Base-by-base conservation (phyloP, 2,888 invertebrate genomes). In the Tenthredo livida region DNA sequence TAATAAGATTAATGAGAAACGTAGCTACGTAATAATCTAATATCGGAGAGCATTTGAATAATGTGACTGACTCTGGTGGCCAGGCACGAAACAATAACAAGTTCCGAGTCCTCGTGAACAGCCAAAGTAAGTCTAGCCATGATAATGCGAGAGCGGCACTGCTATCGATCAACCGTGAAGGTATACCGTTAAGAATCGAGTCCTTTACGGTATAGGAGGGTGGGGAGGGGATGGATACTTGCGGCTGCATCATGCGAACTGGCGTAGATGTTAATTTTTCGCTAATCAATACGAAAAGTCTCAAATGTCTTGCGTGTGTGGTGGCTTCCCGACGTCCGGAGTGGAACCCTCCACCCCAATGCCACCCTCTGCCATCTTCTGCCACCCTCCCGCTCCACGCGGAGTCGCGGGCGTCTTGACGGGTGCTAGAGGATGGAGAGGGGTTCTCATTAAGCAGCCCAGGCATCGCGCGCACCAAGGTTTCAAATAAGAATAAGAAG, bases 401-500 rank as follows among this genome's bases (percentile, higher is more conserved):
- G 50, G 33, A 83, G 67, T 83, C 67, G 67, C 83, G 83, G 86
- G 75, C 85, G 86, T 85, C 86, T 87, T 87, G 86, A 87, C 87
- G 87, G 86, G 86, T 85, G 77, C 84, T 84, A 85, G 86, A 85
- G 87, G 85, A 84, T 85, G 86, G 77, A 43, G 84, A 92, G 91
- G 89, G 92, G 92, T 92, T 93, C 93, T 93, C 93, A 93, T 93
- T 93, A 93, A 93, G 93, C 92, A 93, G 92, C 92, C 93, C 92
- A 92, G 92, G 93, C 91, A 91, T 90, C 91, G 90, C 87, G 88
- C 89, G 89, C 90, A 90, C 89, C 86, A 87, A 37, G 73, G 78
- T 78, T 90, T 91, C 89, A 89, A 91, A 91, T 92, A 91, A 92
- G 91, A 91, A 91, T 90, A 90, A 90, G 90, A 89, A 89, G 89